Conservation (phyloP, 2,113 vertebrate genomes). For the Oxygymnocypris stewartii region DNA sequence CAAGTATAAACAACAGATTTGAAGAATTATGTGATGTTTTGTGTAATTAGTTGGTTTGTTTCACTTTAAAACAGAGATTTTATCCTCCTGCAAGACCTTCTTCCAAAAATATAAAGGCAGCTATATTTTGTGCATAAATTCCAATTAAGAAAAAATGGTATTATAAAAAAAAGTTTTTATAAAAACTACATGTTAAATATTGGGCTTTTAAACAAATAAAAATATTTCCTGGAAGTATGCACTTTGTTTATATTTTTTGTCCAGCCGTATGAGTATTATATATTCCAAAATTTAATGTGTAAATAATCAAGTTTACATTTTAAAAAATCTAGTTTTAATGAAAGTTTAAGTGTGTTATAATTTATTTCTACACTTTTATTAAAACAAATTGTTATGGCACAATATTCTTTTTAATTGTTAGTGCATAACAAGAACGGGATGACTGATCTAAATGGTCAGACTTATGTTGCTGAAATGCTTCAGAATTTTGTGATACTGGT, state of each 20-base stretch:
- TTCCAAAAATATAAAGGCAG: background rate
- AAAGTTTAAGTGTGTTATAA: background rate
- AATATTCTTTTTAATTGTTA: background rate
- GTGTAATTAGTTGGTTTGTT: background rate
- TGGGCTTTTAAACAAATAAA: background rate
- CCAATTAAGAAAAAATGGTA: background rate
- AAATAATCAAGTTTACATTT: background rate
- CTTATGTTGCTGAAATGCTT: background rate
- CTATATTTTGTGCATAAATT: background rate
- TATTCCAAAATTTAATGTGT: background rate
- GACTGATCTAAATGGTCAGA: background rate
- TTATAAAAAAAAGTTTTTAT: background rate
- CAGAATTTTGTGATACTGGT: background rate
- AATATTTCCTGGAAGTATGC: too few species aligned
- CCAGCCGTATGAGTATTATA: background rate
- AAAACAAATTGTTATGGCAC: background rate
- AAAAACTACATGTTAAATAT: background rate
- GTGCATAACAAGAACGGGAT: background rate
- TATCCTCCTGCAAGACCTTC: background rate
- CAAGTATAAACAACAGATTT: conserved; percentile 12
- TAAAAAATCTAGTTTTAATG: background rate
- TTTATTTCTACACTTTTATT: background rate
- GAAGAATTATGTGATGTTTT: conserved; percentile 5
- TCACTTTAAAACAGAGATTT: conserved; percentile 1
- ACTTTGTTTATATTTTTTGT: background rate